phyloP scores from a whole-genome alignment of 2,797 vertebrate species.

The Clarias platycephalus region DNA sequence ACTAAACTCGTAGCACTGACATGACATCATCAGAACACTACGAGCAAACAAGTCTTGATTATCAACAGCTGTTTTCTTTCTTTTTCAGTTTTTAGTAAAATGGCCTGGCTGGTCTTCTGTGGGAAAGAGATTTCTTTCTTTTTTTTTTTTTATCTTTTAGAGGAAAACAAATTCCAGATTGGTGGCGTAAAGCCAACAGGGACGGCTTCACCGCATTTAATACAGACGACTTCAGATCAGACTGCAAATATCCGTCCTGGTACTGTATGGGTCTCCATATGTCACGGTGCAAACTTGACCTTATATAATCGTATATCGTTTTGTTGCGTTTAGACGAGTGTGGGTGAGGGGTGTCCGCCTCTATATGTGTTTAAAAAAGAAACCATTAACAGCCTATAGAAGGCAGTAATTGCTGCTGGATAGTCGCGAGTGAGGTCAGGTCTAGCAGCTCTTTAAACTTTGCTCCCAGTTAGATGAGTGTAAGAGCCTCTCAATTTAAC shows the following conservation, averaged over 20 bases:
- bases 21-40: slow-evolving; percentile 30
- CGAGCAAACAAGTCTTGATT: slow-evolving; percentile 32
- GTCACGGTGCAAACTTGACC: background rate
- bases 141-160: background rate
- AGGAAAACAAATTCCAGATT: slow-evolving; percentile 13
- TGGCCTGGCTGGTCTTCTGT: slow-evolving; percentile 3
- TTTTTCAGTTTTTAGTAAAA: background rate
- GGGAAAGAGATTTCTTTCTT: background rate
- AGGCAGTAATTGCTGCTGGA: slow-evolving; percentile 29
- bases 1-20: background rate
- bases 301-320: background rate
- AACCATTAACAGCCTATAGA: slow-evolving; percentile 1
- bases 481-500: slow-evolving; percentile 52
- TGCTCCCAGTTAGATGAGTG: slow-evolving; percentile 41
- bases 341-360: background rate
- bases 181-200: background rate
- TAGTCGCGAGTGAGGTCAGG: background rate
- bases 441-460: slow-evolving; percentile 35
- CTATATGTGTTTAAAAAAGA: background rate
- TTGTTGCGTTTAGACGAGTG: background rate
- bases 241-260: background rate
- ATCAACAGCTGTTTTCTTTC: slow-evolving; percentile 21
- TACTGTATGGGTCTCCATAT: background rate
- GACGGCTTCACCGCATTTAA: background rate
- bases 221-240: background rate